Evolutionary conservation across 2,888 invertebrate genomes (phyloP).

Genomic region (Muscina levida): DNA sequence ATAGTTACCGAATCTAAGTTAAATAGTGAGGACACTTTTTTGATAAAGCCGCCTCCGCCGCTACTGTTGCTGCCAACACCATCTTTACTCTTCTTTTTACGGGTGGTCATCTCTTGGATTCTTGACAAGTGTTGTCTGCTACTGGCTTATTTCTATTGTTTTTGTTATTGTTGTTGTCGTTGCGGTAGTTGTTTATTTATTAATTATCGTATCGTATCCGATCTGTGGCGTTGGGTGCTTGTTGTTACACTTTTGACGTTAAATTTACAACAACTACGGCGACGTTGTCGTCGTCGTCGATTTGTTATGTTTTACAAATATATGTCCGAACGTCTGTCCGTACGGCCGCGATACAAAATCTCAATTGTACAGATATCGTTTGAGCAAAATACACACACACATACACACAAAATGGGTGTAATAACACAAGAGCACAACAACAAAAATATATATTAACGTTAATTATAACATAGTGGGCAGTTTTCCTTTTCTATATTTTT

Average conservation of each 20-base stretch:
- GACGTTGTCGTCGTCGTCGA: too few relatives aligned
- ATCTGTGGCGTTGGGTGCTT: not conserved
- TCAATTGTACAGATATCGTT: conserved; percentile 19
- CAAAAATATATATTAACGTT: conserved; percentile 54
- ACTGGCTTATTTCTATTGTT: conserved; percentile 6
- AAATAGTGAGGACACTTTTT: conserved; percentile 93
- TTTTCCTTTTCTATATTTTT: conserved; percentile 30
- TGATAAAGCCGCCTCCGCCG: conserved; percentile 85
- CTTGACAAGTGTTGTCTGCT: not conserved
- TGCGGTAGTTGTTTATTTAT: conserved; percentile 38
- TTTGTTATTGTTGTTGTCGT: conserved; percentile 12
- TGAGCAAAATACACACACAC: conserved; percentile 42
- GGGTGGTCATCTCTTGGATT: conserved; percentile 82
- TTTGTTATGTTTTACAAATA: conserved; percentile 27
- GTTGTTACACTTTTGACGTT: conserved; percentile 14
- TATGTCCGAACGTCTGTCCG: not conserved
- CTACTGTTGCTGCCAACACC: conserved; percentile 73
- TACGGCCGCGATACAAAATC: conserved; percentile 47
- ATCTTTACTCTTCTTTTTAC: conserved; percentile 85
- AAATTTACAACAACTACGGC: conserved; percentile 38
- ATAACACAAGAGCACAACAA: conserved; percentile 55
- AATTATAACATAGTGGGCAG: conserved; percentile 52
- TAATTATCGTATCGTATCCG: not conserved
- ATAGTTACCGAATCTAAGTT: conserved; percentile 89
- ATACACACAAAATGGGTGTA: conserved; percentile 49